Percentiles rank a stretch among this genome's conserved stretches.
Evolutionary conservation across 2,113 vertebrate genomes (phyloP).

Genomic region (rat (Rattus norvegicus)): GRCr8 NC_086022.1:68140501-68141000

Average conservation of each 20-base stretch:
- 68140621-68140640: slow-evolving; percentile 43
- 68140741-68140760: neutral
- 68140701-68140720: neutral
- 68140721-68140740: neutral
- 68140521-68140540: neutral
- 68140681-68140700: neutral
- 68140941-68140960: slow-evolving; percentile 1
- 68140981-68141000: neutral
- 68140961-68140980: neutral
- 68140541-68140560: slow-evolving; percentile 6
- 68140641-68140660: neutral
- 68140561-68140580: slow-evolving; percentile 19
- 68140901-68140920: neutral
- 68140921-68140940: neutral
- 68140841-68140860: neutral
- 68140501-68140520: neutral
- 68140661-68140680: neutral
- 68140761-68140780: neutral
- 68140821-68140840: neutral
- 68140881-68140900: neutral
- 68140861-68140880: neutral
- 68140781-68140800: neutral
- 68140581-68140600: neutral
- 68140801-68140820: neutral
- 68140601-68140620: neutral